Evolutionary conservation across 2,113 vertebrate genomes (phyloP).

Genomic region (Rattus rattus): DNA sequence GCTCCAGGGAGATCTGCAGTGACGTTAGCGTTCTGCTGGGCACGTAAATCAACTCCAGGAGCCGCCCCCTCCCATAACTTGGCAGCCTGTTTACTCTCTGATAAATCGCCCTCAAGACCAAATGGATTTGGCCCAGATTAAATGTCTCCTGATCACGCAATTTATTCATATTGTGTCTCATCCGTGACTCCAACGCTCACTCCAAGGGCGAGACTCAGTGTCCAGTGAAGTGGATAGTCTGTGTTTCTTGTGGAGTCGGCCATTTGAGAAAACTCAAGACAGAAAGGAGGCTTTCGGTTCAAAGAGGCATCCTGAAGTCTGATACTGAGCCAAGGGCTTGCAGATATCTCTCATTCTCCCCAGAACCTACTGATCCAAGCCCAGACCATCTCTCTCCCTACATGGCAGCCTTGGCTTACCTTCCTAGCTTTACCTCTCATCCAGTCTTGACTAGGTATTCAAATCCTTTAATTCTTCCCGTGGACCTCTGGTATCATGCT

Average conservation of each 20-base stretch:
- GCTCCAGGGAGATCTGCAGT: accelerated
- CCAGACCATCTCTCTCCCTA: too few relatives aligned
- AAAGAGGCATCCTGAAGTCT: background rate
- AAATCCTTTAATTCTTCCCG: background rate
- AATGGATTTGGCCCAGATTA: slow-evolving; percentile 42
- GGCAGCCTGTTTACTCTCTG: slow-evolving; percentile 38
- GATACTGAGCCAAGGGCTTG: background rate
- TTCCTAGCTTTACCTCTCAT: background rate
- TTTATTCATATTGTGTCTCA: slow-evolving; percentile 29
- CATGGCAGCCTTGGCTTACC: background rate
- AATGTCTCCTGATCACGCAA: slow-evolving; percentile 22
- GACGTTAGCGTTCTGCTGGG: background rate
- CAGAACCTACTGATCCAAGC: background rate
- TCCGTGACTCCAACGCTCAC: background rate
- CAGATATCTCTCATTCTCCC: too few relatives aligned
- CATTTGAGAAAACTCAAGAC: background rate
- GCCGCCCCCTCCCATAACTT: background rate
- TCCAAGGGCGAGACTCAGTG: background rate
- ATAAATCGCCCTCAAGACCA: slow-evolving; percentile 39
- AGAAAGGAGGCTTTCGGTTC: background rate
- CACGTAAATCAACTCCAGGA: background rate
- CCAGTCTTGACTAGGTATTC: too few relatives aligned
- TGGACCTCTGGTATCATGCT: too few relatives aligned
- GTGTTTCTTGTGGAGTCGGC: accelerated
- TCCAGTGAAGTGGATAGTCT: background rate